phyloP scores from a whole-genome alignment of 2,797 vertebrate species.

The Poecilia picta region DNA sequence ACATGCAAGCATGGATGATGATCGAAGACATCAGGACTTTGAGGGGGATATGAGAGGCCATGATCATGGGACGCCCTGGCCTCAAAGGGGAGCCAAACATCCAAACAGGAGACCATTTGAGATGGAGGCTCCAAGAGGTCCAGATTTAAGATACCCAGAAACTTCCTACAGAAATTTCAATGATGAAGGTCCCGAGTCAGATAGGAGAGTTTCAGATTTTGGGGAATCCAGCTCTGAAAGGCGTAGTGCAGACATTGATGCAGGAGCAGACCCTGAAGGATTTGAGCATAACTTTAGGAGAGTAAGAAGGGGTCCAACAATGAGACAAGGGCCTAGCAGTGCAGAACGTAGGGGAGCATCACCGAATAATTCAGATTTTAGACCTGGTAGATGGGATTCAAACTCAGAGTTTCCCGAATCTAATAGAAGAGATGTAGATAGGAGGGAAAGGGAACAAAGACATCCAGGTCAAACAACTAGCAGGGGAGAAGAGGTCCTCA shows the following conservation, averaged over 20 bases:
- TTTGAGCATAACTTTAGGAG: slow-evolving; percentile 46
- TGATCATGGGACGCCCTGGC: slow-evolving; percentile 29
- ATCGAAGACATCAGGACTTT: slow-evolving; percentile 39
- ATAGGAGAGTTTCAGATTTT: slow-evolving; percentile 40
- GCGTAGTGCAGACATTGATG: slow-evolving; percentile 23
- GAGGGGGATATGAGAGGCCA: slow-evolving; percentile 33
- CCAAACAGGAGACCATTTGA: slow-evolving; percentile 44
- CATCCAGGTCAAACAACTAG: slow-evolving; percentile 9
- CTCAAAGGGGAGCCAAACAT: slow-evolving; percentile 23
- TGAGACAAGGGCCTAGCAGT: slow-evolving; percentile 34
- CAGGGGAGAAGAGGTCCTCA: slow-evolving; percentile 39
- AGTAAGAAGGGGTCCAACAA: slow-evolving; percentile 37
- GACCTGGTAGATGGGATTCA: slow-evolving; percentile 38
- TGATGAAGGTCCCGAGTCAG: slow-evolving; percentile 27
- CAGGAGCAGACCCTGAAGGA: slow-evolving; percentile 23
- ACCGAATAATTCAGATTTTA: slow-evolving; percentile 24
- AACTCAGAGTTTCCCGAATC: slow-evolving; percentile 14
- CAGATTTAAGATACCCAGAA: slow-evolving; percentile 21
- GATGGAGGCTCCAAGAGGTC: slow-evolving; percentile 36
- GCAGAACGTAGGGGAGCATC: slow-evolving; percentile 20
- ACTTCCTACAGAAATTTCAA: slow-evolving; percentile 39
- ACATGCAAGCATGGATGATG: slow-evolving; percentile 33
- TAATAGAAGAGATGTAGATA: slow-evolving; percentile 23
- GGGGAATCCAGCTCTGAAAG: slow-evolving; percentile 38
- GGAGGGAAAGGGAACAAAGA: slow-evolving; percentile 21